Evolutionary conservation across 1,140 invertebrate genomes (phyloP).

Genomic region (Agrilus planipennis): DNA sequence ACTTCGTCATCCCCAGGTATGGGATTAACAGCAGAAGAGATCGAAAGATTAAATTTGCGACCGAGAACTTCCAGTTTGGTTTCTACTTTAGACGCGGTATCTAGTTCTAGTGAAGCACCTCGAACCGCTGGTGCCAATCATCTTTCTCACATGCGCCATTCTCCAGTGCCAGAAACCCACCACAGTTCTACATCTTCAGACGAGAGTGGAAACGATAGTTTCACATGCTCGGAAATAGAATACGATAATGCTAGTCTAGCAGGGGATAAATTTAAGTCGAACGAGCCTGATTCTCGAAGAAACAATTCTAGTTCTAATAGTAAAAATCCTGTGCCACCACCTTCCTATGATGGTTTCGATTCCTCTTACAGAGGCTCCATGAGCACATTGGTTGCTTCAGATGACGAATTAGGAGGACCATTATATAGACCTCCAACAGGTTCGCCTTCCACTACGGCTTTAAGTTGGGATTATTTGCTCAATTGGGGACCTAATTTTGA

Average conservation of each 20-base stretch:
- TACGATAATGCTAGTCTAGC: constrained; percentile 81
- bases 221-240: constrained; percentile 96
- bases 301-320: constrained; percentile 41
- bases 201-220: constrained; percentile 92
- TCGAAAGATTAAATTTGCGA: constrained; percentile 77
- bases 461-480: constrained; percentile 87
- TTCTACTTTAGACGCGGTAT: constrained; percentile 84
- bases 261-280: constrained; percentile 70
- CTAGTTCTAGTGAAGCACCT: constrained; percentile 77
- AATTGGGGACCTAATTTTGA: constrained; percentile 96
- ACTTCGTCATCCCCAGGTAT: constrained; percentile 53
- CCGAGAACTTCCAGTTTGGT: constrained; percentile 79
- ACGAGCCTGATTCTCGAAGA: constrained; percentile 46
- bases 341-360: constrained; percentile 83
- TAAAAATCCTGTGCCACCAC: constrained; percentile 51
- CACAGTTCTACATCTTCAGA: constrained; percentile 77
- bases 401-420: constrained; percentile 69
- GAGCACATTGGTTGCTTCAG: constrained; percentile 83
- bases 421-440: constrained; percentile 66
- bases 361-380: constrained; percentile 87
- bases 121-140: constrained; percentile 46
- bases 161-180: constrained; percentile 57
- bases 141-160: constrained; percentile 48
- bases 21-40: constrained; percentile 84
- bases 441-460: constrained; percentile 54